Evolutionary conservation across 2,113 vertebrate species (phyloP).

Genomic region (Glareola pratincola): DNA sequence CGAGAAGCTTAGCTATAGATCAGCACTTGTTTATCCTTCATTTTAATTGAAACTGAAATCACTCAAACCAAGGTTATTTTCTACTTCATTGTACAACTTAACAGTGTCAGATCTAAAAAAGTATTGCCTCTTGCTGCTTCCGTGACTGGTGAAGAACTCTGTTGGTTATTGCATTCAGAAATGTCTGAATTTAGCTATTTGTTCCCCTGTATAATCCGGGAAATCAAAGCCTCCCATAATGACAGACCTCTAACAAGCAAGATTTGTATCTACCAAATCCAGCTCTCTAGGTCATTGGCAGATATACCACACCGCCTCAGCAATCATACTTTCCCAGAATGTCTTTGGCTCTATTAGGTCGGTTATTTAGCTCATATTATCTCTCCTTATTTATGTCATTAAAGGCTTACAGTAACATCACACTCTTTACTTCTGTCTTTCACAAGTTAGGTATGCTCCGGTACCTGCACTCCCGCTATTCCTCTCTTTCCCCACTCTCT

Average conservation of each 20-base stretch:
- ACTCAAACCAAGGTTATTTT: background rate
- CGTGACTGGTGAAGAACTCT: background rate
- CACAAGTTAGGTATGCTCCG: background rate
- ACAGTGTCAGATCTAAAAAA: background rate
- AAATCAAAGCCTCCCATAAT: conserved; percentile 13
- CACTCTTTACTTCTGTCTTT: background rate
- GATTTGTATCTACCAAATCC: conserved; percentile 20
- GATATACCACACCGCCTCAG: background rate
- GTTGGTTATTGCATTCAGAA: background rate
- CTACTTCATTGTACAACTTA: background rate
- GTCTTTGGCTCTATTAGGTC: background rate
- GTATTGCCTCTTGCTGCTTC: background rate
- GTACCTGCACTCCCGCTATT: background rate
- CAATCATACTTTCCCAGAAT: background rate
- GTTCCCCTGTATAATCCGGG: background rate
- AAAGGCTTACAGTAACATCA: conserved; percentile 22
- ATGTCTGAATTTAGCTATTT: background rate
- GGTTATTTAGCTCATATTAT: conserved; percentile 29
- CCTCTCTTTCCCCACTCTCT: background rate
- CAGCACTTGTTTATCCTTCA: background rate
- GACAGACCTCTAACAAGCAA: conserved; percentile 25
- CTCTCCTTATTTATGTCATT: conserved; percentile 21
- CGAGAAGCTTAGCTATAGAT: background rate
- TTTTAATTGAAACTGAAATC: conserved; percentile 25
- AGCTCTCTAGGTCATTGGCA: conserved; percentile 15